Evolutionary conservation across 2,888 invertebrate genomes (phyloP), one percentile per base, ranked within the genome.

Genomic region (Gymnoscelis rufifasciata): DNA sequence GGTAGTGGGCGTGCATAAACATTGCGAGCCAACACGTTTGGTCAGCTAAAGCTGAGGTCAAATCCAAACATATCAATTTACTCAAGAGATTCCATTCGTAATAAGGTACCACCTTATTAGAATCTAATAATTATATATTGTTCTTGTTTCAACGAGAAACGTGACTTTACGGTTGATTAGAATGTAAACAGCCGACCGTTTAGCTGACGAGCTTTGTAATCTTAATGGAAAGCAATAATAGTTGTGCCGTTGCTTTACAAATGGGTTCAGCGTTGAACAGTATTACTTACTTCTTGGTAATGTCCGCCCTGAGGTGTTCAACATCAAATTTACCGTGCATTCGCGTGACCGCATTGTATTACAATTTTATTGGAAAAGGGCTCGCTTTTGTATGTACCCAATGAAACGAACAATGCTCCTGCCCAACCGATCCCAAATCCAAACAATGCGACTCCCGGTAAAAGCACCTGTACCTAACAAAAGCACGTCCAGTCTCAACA

Each of bases 1-100:
- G 38, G 42, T 37, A 33, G 79, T 81, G 69, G 81, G 81, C 70
- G 80, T 74, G 66, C 69, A 71, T 68, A 62, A 71, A 73, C 72
- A 73, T 68, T 66, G 61, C 60, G 56, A 64, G 61, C 57, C 58
- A 54, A 62, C 61, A 64, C 63, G 62, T 66, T 56, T 59, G 64
- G 62, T 67, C 62, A 66, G 53, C 64, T 50, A 64, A 67, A 61
- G 68, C 62, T 68, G 63, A 71, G 71, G 66, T 71, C 70, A 71
- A 69, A 57, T 59, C 52, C 63, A 57, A 56, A 61, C 58, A 60
- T 60, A 55, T 50, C 52, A 54, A 60, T 36, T 29, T 38, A 7
- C 24, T 14, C 37, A 10, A 27, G 13, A 24, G 14, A 47, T 36
- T 42, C 24, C 15, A 19, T 29, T 12, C 14, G 10, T 38, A 10